phyloP scores from a whole-genome alignment of 2,888 invertebrate species.

The Polylopha cassiicola region DNA sequence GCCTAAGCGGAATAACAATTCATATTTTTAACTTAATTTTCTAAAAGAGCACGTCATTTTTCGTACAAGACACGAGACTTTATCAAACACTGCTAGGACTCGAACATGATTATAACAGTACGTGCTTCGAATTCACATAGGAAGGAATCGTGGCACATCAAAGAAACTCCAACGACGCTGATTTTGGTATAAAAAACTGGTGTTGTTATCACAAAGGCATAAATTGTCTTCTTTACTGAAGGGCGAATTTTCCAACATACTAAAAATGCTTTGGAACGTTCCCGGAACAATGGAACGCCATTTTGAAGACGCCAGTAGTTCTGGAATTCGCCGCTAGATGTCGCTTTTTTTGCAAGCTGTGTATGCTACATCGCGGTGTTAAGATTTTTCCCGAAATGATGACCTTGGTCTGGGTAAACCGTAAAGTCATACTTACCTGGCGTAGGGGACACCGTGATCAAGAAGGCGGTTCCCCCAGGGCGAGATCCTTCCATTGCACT shows the following conservation, averaged over 20 bases:
- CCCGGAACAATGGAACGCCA: too few relatives aligned
- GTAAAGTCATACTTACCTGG: constrained; percentile 6
- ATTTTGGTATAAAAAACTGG: constrained; percentile 64
- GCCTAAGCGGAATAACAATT: constrained; percentile 11
- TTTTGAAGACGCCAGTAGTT: too few relatives aligned
- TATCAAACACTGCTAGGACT: constrained; percentile 70
- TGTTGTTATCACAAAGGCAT: constrained; percentile 60
- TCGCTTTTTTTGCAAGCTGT: not conserved
- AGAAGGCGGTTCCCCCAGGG: too few relatives aligned
- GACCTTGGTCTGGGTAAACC: not conserved
- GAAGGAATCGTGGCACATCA: constrained; percentile 63
- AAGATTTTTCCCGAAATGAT: constrained; percentile 1
- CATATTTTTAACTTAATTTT: constrained; percentile 15
- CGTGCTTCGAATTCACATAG: constrained; percentile 62
- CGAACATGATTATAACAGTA: constrained; percentile 73
- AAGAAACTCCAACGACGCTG: constrained; percentile 60
- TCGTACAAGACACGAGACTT: constrained; percentile 60
- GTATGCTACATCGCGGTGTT: constrained; percentile 2
- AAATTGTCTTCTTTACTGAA: constrained; percentile 39
- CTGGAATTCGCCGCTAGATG: too few relatives aligned
- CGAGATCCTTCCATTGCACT: too few relatives aligned
- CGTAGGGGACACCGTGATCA: constrained; percentile 13
- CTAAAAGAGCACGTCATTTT: constrained; percentile 49
- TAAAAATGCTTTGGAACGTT: too few relatives aligned
- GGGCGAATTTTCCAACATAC: too few relatives aligned